phyloP scores from a whole-genome alignment of 1,140 invertebrate species.

The Pentalonia nigronervosa region DNA sequence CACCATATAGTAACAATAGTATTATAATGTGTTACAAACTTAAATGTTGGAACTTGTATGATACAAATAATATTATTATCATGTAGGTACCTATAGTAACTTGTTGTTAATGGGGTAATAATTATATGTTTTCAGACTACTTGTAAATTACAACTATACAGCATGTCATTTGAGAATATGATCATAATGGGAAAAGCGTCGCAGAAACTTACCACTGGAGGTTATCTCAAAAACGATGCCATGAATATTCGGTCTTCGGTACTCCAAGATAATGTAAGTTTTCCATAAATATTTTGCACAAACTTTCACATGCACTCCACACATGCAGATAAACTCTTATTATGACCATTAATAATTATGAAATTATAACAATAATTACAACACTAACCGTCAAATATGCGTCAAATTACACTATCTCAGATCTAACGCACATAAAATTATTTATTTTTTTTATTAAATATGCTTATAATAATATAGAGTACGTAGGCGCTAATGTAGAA shows the following conservation, averaged over 20 bases:
- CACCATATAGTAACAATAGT: background rate
- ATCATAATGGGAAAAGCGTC: slow-evolving; percentile 80
- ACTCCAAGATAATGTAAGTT: slow-evolving; percentile 74
- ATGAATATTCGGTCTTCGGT: slow-evolving; percentile 65
- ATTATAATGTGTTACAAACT: background rate
- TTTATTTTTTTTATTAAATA: background rate
- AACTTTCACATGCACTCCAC: background rate
- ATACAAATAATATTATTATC: background rate
- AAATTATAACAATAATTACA: background rate
- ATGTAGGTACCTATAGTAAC: background rate
- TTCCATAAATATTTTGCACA: background rate
- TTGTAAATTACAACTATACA: slow-evolving; percentile 83
- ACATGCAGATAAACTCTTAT: background rate
- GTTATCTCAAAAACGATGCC: slow-evolving; percentile 60
- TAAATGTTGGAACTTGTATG: background rate
- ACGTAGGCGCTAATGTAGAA: background rate
- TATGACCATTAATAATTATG: background rate
- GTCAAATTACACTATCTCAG: background rate
- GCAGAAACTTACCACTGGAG: slow-evolving; percentile 67
- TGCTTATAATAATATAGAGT: background rate
- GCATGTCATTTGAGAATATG: slow-evolving; percentile 82
- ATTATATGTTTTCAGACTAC: slow-evolving; percentile 70
- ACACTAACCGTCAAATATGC: background rate
- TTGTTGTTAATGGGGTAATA: background rate
- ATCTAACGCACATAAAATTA: background rate